Base-by-base conservation (phyloP, 2,113 vertebrate species). In the Eleginops maclovinus region DNA sequence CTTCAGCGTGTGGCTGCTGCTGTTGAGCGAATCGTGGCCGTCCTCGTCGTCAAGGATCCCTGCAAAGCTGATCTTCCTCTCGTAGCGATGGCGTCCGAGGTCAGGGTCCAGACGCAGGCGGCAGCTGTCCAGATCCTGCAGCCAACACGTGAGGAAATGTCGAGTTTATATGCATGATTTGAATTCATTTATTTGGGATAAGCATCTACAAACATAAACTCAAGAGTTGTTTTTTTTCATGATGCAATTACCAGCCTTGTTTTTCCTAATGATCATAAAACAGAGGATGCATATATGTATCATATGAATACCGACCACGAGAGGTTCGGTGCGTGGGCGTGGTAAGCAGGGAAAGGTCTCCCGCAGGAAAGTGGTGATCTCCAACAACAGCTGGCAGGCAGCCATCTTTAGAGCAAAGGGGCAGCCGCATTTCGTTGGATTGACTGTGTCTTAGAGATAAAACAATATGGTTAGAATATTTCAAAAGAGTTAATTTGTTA, bases 331-430 rank as follows among this genome's bases (percentile, higher is more conserved):
- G 12, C 97, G 96, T 4, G 98, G 98, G 19, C 98, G 94, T 4
- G 98, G 97, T 66, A 99, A 93, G 76, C 97, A 98, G 24, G 98
- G 97, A 67, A 99, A 99, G 2, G 98, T 99, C 93, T 99, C 98
- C 46, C 98, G 92, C 58, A 99, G 94, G 83, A 99, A 99, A 3
- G 97, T 99, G 72, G 98, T 99, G 86, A 99, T 98, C 93, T 99
- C 98, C 90, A 99, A 87, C 47, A 99, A 90, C 68, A 99, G 94
- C 83, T 99, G 98, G 67, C 98, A 99, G 12, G 98, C 98, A 1
- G 98, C 96, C 98, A 99, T 99, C 93, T 99, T 99, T 75, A 99
- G 93, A 21, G 98, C 96, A 89, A 99, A 99, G 49, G 98, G 98
- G 75, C 98, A 99, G 84, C 96, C 96, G 22, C 98, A 99, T 91